These are phyloP conservation scores for Microctonus aethiopoides DNA, from an alignment of 2,888 invertebrate genomes.

Conservation along the genomic window DNA sequence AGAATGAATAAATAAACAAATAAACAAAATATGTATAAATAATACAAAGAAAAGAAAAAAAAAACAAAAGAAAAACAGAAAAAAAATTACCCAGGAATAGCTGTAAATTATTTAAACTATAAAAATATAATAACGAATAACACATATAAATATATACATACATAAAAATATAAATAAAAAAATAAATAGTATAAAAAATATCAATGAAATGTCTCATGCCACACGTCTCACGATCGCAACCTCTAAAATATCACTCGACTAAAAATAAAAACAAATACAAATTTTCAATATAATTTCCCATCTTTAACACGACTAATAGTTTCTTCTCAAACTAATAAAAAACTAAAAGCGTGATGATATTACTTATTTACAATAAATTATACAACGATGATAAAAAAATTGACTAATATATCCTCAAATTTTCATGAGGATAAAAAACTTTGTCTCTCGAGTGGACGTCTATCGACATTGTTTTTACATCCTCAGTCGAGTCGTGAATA, in stretches of 20 bases:
- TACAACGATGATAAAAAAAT: neutral
- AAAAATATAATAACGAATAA: constrained; percentile 10
- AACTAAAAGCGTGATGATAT: neutral
- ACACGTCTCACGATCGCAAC: neutral
- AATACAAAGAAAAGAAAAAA: neutral
- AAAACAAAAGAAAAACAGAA: neutral
- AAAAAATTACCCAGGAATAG: constrained; percentile 14
- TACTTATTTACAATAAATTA: neutral
- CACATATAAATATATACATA: neutral
- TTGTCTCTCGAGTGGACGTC: constrained; percentile 27
- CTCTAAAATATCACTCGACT: neutral
- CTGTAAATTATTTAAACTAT: neutral
- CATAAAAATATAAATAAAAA: neutral
- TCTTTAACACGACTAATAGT: neutral
- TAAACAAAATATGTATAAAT: neutral
- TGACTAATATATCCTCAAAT: constrained; percentile 21
- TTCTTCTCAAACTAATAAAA: neutral
- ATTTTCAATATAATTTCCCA: neutral
- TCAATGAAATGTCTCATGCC: neutral
- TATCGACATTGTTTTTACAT: constrained; percentile 33
- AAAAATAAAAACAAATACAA: neutral
- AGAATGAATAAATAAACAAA: constrained; percentile 10
- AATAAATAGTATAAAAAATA: neutral
- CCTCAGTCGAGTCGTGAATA: constrained; percentile 34
- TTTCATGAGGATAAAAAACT: constrained; percentile 30